Base-by-base conservation (phyloP, 1,140 invertebrate genomes). In the Sitobion miscanthi region DNA sequence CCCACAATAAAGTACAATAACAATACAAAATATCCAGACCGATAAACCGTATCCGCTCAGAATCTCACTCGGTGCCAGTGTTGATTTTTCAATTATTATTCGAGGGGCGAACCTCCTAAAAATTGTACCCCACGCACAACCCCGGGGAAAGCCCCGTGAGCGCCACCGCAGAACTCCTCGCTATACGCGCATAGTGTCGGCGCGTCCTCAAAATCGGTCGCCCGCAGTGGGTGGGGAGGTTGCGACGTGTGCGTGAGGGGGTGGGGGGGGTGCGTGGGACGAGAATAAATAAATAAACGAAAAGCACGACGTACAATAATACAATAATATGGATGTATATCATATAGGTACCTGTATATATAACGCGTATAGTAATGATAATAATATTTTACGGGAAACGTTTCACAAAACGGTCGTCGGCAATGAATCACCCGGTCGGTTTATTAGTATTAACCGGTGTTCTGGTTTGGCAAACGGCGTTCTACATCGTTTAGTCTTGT, bases 401-500 rank as follows among this genome's bases (percentile, higher is more conserved):
- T 87, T 86, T 86, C 45, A 86, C 85, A 86, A 86, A 86, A 69
- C 42, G 90, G 62, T 77, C 90, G 42, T 42, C 57, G 90, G 38
- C 38, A 92, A 83, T 83, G 91, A 92, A 92, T 92, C 91, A 83
- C n/a, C 30, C 62, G 62, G 91, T 49, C 91, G 91, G 91, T 92
- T 52, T 92, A 83, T 92, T 83, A 83, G 91, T 49, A 25, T 83
- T 57, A 57, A 89, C 88, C 88, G 49, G 91, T 83, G 91, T 92
- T 82, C n/a, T 83, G 91, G 91, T 92, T 92, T 92, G 45, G 91
- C 69, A 82, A 91, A 92, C 69, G 69, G 42, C 77, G 91, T 92
- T 82, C 69, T 91, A 91, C 90, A 91, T 83, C 90, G 69, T 91
- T 91, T 83, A 90, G 91, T 92, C 77, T 52, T 38, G 69, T 83